phyloP scores from a whole-genome alignment of 2,113 vertebrate genomes.

The Pelvicachromis taeniatus region DNA sequence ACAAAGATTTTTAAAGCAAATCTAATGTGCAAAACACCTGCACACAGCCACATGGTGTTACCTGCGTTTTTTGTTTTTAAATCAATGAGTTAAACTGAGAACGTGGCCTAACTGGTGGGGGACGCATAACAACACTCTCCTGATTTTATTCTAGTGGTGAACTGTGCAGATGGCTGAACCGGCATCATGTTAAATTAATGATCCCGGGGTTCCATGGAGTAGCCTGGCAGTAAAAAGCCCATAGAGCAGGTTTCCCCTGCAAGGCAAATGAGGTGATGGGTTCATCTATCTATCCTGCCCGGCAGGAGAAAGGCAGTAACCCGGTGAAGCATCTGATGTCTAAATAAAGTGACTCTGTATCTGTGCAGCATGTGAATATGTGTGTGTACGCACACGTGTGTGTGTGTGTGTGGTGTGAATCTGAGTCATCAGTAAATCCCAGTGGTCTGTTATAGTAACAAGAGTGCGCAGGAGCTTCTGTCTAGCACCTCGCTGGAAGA shows the following conservation, averaged over 20 bases:
- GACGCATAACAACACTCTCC: neutral
- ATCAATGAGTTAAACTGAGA: neutral
- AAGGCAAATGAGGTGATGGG: constrained; percentile 25
- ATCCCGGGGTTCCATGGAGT: neutral
- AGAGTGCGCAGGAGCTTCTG: neutral
- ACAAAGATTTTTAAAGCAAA: neutral
- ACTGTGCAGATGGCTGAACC: constrained; percentile 6
- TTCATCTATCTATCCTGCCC: constrained; percentile 16
- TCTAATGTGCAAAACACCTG: neutral
- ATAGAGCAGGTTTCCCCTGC: constrained; percentile 24
- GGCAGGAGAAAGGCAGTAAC: constrained; percentile 6
- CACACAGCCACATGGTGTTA: neutral
- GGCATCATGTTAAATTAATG: constrained; percentile 39
- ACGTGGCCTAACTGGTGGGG: neutral
- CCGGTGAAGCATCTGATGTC: constrained; percentile 17
- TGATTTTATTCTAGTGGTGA: neutral
- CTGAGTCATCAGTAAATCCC: constrained; percentile 27
- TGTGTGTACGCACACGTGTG: neutral
- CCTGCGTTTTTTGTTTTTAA: neutral
- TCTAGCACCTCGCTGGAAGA: neutral
- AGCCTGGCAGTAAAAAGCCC: constrained; percentile 16
- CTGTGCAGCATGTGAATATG: neutral
- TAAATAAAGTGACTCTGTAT: constrained; percentile 48
- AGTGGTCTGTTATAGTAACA: neutral
- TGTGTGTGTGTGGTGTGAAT: neutral